Evolutionary conservation across 2,888 invertebrate species (phyloP), one percentile per base, ranked within the genome.

Genomic region (Caenorhabditis macrosperma): DNA sequence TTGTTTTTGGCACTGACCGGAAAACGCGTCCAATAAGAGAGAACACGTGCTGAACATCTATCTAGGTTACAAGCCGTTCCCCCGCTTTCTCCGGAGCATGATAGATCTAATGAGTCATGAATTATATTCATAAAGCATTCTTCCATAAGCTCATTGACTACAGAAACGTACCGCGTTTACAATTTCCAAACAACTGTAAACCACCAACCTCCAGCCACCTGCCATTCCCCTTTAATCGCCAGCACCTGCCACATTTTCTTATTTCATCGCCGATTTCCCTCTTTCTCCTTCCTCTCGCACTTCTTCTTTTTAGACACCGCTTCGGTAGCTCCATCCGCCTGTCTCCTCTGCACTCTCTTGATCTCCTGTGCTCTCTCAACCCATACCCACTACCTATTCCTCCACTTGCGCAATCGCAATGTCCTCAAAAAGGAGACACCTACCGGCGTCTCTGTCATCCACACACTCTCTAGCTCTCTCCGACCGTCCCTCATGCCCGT

Each of bases 361-460:
- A 44, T 50, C 60, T n/a, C 38, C 12, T 1, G 2, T 10, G 17
- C 24, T 41, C 46, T 57, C 46, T 57, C 55, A 46, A 44, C 44
- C 24, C 48, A 35, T 69, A 50, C 60, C 60, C 52, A 52, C n/a
- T n/a, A n/a, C 60, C 69, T 61, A 44, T 44, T 60, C 50, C 38
- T 50, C 59, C 1, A 52, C 64, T 72, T 72, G 57, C 72, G 72
- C 63, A 72, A 72, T 71, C 44, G 46, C 35, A 24, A 46, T 72
- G 63, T 48, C 72, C 57, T 72, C 63, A 64, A 72, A 72, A 57
- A 63, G 75, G 46, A 61, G 60, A 38, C 64, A 22, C 10, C 26
- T 44, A 12, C 59, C 46, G 44, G 38, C 7, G 44, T 41, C 57
- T 67, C 30, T 20, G 22, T 22, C 20, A 6, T 46, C 57, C 38